phyloP scores from a whole-genome alignment of 2,113 vertebrate species.

The Mobula birostris region DNA sequence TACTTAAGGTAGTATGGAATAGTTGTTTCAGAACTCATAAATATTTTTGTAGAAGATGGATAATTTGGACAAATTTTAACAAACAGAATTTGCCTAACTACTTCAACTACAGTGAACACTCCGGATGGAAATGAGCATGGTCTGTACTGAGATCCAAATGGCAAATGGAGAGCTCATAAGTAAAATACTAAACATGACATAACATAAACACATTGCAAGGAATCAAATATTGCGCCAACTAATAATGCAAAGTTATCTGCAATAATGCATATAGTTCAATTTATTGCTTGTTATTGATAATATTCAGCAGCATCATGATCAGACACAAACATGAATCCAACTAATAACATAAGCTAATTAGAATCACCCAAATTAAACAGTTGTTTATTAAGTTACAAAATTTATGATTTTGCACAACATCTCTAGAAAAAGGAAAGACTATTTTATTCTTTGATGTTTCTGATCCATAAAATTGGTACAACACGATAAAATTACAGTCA shows the following conservation, averaged over 20 bases:
- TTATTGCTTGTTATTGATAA: not conserved
- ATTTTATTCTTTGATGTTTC: not conserved
- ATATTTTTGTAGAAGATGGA: slow-evolving; percentile 3
- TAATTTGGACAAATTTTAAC: not conserved
- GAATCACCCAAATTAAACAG: not conserved
- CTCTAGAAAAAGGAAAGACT: not conserved
- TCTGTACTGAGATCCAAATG: not conserved
- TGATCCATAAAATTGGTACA: not conserved
- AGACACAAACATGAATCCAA: not conserved
- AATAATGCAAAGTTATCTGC: not conserved
- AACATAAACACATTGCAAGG: not conserved
- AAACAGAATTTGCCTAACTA: not conserved
- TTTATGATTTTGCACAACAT: not conserved
- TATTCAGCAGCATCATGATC: not conserved
- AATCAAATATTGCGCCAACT: not conserved
- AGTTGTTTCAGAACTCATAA: not conserved
- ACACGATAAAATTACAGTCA: not conserved
- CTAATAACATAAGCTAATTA: not conserved
- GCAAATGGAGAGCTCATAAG: not conserved
- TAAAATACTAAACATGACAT: slow-evolving; percentile 7
- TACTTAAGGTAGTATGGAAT: not conserved
- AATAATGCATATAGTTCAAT: not conserved
- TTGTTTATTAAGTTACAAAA: not conserved
- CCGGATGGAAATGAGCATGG: not conserved
- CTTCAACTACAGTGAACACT: not conserved